These are phyloP conservation scores for Pollimyrus isidori DNA, from an alignment of 2,113 vertebrate genomes.

Conservation along the genomic window DNA sequence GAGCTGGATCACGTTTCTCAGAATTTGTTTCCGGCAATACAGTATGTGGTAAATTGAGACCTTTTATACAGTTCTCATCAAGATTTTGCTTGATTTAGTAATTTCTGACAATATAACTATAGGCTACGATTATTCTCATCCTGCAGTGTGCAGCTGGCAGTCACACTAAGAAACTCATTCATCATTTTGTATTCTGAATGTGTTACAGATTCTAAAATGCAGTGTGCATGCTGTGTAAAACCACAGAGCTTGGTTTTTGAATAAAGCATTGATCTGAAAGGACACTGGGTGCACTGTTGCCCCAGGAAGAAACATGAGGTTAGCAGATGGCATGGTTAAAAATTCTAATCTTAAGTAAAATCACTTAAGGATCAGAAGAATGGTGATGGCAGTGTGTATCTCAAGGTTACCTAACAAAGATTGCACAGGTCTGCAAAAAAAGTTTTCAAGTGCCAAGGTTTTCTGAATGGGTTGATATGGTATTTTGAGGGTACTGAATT, in stretches of 20 bases:
- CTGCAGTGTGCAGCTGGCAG: not conserved
- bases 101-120: not conserved
- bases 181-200: slow-evolving; percentile 1
- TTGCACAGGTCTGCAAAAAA: too few relatives aligned
- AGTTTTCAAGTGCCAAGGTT: too few relatives aligned
- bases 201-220: not conserved
- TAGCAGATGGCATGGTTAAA: not conserved
- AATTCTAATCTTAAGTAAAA: not conserved
- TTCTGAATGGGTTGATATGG: too few relatives aligned
- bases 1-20: not conserved
- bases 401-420: not conserved
- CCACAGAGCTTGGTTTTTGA: not conserved
- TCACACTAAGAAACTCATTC: not conserved
- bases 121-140: not conserved
- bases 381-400: not conserved
- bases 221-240: not conserved
- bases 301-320: not conserved
- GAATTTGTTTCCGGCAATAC: not conserved
- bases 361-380: not conserved
- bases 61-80: not conserved
- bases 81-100: not conserved
- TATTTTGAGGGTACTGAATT: too few relatives aligned
- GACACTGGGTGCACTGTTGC: not conserved
- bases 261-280: slow-evolving; percentile 16
- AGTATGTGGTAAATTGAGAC: not conserved